Conservation (phyloP, 2,888 invertebrate species). For the Xestobium rufovillosum region DNA sequence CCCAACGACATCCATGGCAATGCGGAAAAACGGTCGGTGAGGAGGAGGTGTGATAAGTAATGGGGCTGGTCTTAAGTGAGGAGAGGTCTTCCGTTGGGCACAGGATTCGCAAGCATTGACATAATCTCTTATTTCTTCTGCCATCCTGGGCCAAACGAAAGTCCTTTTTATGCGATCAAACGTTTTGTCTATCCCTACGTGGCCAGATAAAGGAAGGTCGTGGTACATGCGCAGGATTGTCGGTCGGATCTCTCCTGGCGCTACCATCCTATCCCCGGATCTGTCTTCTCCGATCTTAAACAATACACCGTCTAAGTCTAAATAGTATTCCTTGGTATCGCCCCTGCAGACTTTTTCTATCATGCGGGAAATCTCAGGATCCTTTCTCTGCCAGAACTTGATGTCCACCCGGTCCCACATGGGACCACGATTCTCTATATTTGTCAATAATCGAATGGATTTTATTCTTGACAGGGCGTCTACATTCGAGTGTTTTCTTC, state of each 20-base stretch:
- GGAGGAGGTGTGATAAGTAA: no score
- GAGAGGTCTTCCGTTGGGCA: slow-evolving; percentile 17
- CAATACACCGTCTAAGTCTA: no score
- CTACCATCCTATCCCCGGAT: neutral
- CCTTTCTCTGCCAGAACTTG: slow-evolving; percentile 10
- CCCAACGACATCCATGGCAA: no score
- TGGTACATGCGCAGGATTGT: slow-evolving; percentile 17
- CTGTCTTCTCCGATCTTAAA: no score
- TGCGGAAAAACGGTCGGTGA: no score
- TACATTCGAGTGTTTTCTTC: slow-evolving; percentile 19
- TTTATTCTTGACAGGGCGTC: no score
- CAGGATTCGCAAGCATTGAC: slow-evolving; percentile 19
- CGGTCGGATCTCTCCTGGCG: neutral
- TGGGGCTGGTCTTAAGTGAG: no score
- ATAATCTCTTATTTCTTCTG: slow-evolving; percentile 17
- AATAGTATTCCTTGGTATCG: no score
- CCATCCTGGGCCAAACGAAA: no score
- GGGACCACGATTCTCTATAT: no score
- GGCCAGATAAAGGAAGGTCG: slow-evolving; percentile 20
- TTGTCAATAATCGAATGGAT: no score
- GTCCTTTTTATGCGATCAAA: slow-evolving; percentile 19
- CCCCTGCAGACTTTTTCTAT: no score
- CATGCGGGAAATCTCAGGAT: neutral
- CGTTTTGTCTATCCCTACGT: slow-evolving; percentile 23
- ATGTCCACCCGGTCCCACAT: slow-evolving; percentile 1